Evolutionary conservation across 2,888 invertebrate genomes (phyloP), one percentile per base, ranked within the genome.

Genomic region (Aradus depressus): DNA sequence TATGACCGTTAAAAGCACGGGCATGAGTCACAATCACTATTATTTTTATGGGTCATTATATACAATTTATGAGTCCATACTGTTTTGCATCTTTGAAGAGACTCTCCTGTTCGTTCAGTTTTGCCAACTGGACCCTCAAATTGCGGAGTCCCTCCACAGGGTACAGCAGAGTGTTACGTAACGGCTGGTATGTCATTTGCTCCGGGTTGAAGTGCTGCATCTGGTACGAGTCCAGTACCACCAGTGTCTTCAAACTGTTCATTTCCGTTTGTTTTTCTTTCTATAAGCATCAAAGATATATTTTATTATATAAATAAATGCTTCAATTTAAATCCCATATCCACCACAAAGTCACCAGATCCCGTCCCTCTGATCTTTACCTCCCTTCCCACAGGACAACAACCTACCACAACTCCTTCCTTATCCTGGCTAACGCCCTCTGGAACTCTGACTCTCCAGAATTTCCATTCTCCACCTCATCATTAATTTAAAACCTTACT

Each of bases 181-280:
- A 19, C n/a, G 44, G 25, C 2, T 37, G 26, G 19, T 38, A 51
- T 2, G n/a, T 28, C 18, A 28, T 23, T 16, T 16, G 26, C 18
- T 18, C 19, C 25, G 16, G 12, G 39, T 44, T 39, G 39, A 75
- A 69, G 61, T 75, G 72, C 61, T 77, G 75, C 19, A 87, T 69
- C 63, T 86, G 87, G 63, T 80, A 75, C 61, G 84, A 74, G 26
- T 77, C 76, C 19, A 88, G 62, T 5, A 85, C 68, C 1, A 84
- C 74, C 3, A 80, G 75, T 51, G 78, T 73, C 44, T 81, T 77
- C 2, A 91, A 77, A 50, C 86, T 79, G 63, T 91, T 91, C 63
- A 92, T 67, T 64, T 81, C 74, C 53, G 73, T 73, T 66, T 90
- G 90, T 66, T 84, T 79, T 65, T 80, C 76, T 62, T 75, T 71